Evolutionary conservation across 2,113 vertebrate species (phyloP).

Genomic region (Bufo gargarizans): DNA sequence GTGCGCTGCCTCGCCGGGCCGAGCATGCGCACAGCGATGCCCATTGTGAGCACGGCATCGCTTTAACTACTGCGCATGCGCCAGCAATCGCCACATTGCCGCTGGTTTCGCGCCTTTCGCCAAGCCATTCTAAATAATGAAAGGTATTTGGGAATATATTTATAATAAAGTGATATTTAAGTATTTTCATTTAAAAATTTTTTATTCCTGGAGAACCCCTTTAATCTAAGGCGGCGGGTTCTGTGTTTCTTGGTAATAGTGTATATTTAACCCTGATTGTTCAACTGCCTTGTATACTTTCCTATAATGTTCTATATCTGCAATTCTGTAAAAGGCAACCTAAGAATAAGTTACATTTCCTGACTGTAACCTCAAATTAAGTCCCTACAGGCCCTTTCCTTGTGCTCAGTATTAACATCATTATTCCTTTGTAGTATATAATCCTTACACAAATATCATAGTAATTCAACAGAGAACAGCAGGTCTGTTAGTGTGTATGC

Average conservation of each 20-base stretch:
- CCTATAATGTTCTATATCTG: constrained; percentile 4
- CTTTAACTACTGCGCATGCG: too few relatives aligned
- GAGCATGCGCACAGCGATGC: too few relatives aligned
- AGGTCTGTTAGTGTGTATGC: too few relatives aligned
- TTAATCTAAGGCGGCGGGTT: neutral
- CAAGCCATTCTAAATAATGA: too few relatives aligned
- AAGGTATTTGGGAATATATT: too few relatives aligned
- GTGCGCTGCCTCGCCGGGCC: too few relatives aligned
- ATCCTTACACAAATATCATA: neutral
- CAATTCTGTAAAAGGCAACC: neutral
- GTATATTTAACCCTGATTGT: neutral
- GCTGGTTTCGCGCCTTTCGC: too few relatives aligned
- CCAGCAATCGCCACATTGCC: too few relatives aligned
- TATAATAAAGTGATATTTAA: too few relatives aligned
- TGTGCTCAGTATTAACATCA: neutral
- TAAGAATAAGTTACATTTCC: constrained; percentile 7
- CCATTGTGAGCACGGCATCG: too few relatives aligned
- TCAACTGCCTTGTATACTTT: neutral
- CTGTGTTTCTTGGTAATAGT: neutral
- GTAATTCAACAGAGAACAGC: neutral
- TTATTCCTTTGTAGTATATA: neutral
- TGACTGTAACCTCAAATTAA: neutral
- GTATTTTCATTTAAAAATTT: too few relatives aligned
- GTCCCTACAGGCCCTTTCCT: neutral
- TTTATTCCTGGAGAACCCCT: neutral